Percentiles rank a stretch among this genome's conserved stretches.
These are phyloP conservation scores for Anguilla obscura DNA, from an alignment of 2,797 vertebrate genomes.

Conservation along the genomic window DNA sequence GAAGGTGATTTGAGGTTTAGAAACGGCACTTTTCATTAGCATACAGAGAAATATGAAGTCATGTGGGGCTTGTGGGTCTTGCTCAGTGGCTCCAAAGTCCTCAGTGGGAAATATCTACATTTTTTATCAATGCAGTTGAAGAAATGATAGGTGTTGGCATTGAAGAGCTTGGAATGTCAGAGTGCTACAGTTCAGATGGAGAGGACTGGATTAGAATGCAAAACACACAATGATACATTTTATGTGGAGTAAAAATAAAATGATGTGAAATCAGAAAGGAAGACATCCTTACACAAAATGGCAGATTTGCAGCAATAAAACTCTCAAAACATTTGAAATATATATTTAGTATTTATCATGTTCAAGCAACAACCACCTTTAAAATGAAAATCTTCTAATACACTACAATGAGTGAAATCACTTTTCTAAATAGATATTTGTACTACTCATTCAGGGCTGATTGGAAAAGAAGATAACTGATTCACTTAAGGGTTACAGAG, in stretches of 20 bases:
- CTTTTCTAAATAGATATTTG: not conserved
- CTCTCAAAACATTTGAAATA: not conserved
- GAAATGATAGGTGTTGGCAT: not conserved
- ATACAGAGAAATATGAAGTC: not conserved
- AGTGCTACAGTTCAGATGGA: not conserved
- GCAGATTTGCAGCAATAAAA: not conserved
- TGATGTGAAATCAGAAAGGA: not conserved
- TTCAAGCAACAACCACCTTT: not conserved
- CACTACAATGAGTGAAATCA: not conserved
- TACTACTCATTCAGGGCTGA: not conserved
- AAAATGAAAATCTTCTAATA: constrained; percentile 1
- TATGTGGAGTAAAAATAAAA: not conserved
- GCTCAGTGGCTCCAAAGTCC: not conserved
- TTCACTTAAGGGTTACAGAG: not conserved
- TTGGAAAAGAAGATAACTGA: not conserved
- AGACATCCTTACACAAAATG: not conserved
- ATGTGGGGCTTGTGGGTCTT: not conserved
- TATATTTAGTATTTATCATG: not conserved
- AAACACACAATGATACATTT: not conserved
- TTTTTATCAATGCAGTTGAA: not conserved
- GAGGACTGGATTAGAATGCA: not conserved
- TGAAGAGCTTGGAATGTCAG: not conserved
- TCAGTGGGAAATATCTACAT: constrained; percentile 5
- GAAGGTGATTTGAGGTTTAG: not conserved
- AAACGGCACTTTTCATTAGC: not conserved